These are phyloP conservation scores for Arctocebus calabarensis DNA, from an alignment of 2,797 vertebrate species.

Conservation along the genomic window DNA sequence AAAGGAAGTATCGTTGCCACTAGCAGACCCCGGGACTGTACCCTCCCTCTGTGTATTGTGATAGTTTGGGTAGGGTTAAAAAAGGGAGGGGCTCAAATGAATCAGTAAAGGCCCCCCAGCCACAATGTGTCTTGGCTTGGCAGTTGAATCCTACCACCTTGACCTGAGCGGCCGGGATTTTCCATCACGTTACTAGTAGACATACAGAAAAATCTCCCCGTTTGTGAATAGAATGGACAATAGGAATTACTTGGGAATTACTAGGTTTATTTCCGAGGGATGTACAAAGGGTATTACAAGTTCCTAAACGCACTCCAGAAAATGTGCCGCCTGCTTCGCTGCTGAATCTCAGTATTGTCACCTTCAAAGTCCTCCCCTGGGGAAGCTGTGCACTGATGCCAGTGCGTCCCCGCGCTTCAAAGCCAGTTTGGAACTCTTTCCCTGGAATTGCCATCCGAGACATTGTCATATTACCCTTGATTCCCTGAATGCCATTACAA, in stretches of 20 bases:
- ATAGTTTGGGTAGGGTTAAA: neutral
- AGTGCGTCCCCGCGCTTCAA: too few species aligned
- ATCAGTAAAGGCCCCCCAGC: conserved; percentile 37
- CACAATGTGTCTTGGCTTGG: neutral
- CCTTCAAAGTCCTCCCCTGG: too few species aligned
- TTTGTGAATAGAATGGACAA: conserved; percentile 17
- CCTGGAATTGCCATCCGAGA: too few species aligned
- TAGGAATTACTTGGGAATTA: neutral
- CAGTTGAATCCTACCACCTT: neutral
- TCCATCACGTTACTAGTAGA: neutral
- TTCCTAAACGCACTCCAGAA: too few species aligned
- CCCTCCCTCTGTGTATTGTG: conserved; percentile 18
- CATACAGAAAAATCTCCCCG: neutral
- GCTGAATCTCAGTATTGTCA: too few species aligned
- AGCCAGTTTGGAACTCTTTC: too few species aligned
- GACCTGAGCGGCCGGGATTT: neutral
- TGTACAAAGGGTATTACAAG: neutral
- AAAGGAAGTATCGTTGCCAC: conserved; percentile 20
- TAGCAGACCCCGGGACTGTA: neutral
- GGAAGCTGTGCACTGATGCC: too few species aligned
- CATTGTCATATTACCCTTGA: too few species aligned
- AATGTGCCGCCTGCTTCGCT: too few species aligned
- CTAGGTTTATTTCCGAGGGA: neutral
- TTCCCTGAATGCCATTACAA: too few species aligned
- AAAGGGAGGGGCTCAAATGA: neutral